phyloP scores from a whole-genome alignment of 37 sponge, comb jelly and placozoan species.

The Chondrosia reniformis region DNA sequence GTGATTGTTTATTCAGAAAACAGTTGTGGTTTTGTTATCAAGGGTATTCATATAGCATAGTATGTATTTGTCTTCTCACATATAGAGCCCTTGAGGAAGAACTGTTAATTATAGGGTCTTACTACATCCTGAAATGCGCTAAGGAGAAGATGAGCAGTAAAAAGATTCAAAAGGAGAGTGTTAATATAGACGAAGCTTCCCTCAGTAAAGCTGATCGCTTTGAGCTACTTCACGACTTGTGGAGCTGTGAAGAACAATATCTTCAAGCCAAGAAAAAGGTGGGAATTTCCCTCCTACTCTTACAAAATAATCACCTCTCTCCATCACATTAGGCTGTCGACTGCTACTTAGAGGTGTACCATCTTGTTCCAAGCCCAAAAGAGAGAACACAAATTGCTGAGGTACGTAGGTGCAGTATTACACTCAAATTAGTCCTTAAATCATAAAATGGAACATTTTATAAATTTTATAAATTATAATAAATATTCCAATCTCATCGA shows the following conservation, averaged over 20 bases:
- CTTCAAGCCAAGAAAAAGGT: constrained; percentile 74
- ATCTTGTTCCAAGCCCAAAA: constrained; percentile 19
- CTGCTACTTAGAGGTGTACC: constrained; percentile 76
- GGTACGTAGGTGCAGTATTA: no score
- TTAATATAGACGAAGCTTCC: constrained; percentile 8
- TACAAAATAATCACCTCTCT: background rate
- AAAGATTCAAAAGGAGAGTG: background rate
- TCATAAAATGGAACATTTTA: no score
- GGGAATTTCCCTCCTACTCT: background rate
- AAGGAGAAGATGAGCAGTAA: background rate
- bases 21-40: no score
- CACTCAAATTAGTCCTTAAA: no score
- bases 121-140: constrained; percentile 38
- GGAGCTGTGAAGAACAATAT: constrained; percentile 61
- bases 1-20: no score
- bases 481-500: background rate
- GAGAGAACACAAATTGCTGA: constrained; percentile 44
- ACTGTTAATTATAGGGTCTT: constrained; percentile 48
- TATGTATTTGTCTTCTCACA: background rate
- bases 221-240: constrained; percentile 71
- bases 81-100: constrained; percentile 45
- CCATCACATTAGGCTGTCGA: constrained; percentile 45
- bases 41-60: no score
- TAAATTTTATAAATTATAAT: background rate
- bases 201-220: constrained; percentile 62